phyloP scores from a whole-genome alignment of 2,113 vertebrate genomes.

The Sander vitreus region DNA sequence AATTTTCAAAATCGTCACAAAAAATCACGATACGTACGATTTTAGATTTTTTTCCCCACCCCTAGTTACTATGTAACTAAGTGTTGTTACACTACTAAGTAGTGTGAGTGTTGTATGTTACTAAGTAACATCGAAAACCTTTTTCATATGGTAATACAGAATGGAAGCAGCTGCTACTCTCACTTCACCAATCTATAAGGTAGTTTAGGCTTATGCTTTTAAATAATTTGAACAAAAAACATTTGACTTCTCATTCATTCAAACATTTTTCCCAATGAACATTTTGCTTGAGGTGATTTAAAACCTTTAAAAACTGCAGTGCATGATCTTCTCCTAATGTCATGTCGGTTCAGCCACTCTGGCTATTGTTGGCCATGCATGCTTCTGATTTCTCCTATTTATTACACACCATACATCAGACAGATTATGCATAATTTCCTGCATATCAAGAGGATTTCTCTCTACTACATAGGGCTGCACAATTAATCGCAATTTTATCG shows the following conservation, averaged over 20 bases:
- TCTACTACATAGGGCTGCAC: not conserved
- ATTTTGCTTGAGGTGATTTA: not conserved
- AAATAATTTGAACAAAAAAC: not conserved
- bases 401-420: conserved; percentile 2
- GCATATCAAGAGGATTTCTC: conserved; percentile 7
- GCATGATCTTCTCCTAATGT: not conserved
- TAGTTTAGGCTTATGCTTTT: not conserved
- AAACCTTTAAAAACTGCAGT: not conserved
- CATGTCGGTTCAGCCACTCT: not conserved
- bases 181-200: not conserved
- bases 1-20: no score
- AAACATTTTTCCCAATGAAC: not conserved
- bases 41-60: no score
- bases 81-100: no score
- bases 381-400: not conserved
- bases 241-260: not conserved
- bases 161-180: not conserved
- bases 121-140: not conserved
- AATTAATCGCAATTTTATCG: no score
- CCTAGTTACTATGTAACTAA: not conserved
- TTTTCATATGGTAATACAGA: not conserved
- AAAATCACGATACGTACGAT: no score
- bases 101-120: no score
- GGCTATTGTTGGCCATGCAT: not conserved
- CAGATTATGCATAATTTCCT: not conserved